Base-by-base conservation (phyloP, 2,888 invertebrate genomes). In the Zelleria hepariella region DNA sequence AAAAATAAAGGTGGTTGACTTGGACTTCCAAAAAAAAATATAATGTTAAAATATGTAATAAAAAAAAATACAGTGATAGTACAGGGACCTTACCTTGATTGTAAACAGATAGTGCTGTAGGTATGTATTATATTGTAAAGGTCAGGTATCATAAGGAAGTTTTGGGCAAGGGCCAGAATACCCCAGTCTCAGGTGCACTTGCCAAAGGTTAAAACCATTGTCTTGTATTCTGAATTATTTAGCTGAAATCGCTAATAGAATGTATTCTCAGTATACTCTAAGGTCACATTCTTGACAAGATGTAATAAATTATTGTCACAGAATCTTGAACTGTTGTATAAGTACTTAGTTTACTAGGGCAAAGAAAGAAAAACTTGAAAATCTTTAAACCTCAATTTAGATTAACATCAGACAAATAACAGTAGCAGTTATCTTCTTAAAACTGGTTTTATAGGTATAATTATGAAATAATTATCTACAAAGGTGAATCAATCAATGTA, bases 171-270 rank as follows among this genome's bases (percentile, higher is more conserved):
- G 63, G 87, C 85, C 86, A 87, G 79, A 71, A 69, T 70, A 78
- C 77, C 78, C 72, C 62, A 75, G 70, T 70, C 69, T 70, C 67
- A 66, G 62, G 63, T 67, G 62, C 67, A 65, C 67, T 71, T 88
- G 87, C 87, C 87, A 88, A 87, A 88, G 87, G 87, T 88, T 85
- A 82, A 72, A 62, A 7, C 18, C 7, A 51, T 21, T 58, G 47
- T 52, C 26, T 20, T 10, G 23, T 58, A 58, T 51, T 23, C 4
- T 24, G 57, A 57, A 15, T 32, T 25, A 61, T 52, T 15, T 15
- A 26, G 10, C 15, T 15, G 2, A 26, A 24, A 42, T 42, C 25
- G n/a, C 10, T 54, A 4, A 51, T 23, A 51, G 51, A 20, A 51
- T 20, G 4, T 51, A 51, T 49, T 42, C 15, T 42, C 32, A 42